Base-by-base conservation (phyloP, 2,888 invertebrate genomes). In the Tromatobia lineatoria region DNA sequence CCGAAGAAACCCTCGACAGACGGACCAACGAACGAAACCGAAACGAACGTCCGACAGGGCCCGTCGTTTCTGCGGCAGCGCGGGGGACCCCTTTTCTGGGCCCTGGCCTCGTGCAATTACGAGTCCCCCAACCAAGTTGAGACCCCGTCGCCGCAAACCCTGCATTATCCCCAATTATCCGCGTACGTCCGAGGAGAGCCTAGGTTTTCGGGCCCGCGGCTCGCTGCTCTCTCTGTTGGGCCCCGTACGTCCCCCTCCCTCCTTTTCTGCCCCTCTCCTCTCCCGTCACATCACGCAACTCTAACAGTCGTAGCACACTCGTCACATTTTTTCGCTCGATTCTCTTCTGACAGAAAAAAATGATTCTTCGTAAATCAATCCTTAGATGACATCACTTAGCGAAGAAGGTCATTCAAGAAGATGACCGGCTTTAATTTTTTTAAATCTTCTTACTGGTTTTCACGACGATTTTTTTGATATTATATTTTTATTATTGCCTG, bases 111-210 rank as follows among this genome's bases (percentile, higher is more conserved):
- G 90, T 92, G 93, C 93, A 93, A 93, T 93, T 93, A 93, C 93
- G 90, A 88, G 85, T 87, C 89, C 88, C 89, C 88, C 87, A 59
- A 59, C 73, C 57, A 25, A 57, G 59, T 18, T 73, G 29, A 42
- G 73, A 59, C 85, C 85, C 71, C 85, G 88, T 89, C 59, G 85
- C 85, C 86, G 85, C 88, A 93, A 93, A 93, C 93, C 93, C 92
- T 88, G 87, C 89, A 93, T 93, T 93, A 93, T 93, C 91, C 91
- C 92, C 93, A 93, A 93, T 93, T 93, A 93, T 93, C 93, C 93
- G 91, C 88, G 91, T 90, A 90, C 90, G 90, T 92, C 91, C 83
- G 90, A 73, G 64, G 90, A 73, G 70, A 69, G 77, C 76, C 91
- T 91, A 90, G 91, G 89, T 91, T 92, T 93, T 92, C 89, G 89